A percentile compares a stretch with the other conserved stretches of the same genome.
These are phyloP conservation scores for Polyommatus icarus DNA, from an alignment of 2,888 invertebrate species.

Conservation along the genomic window DNA sequence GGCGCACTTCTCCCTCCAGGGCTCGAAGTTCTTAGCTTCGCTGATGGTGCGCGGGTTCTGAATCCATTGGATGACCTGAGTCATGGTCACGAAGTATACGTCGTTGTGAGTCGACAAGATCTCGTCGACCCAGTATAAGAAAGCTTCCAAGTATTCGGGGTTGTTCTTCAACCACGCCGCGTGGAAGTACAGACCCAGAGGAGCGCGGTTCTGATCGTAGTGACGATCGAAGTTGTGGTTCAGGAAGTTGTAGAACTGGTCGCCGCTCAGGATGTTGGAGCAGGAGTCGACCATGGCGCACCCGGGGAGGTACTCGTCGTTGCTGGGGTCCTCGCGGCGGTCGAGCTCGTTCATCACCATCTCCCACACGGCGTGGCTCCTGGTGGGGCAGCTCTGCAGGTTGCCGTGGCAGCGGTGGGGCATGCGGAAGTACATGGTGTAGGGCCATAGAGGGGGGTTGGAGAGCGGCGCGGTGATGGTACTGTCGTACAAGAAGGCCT, in stretches of 20 bases:
- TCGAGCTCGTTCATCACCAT: conserved; percentile 97
- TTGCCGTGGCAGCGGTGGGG: conserved; percentile 96
- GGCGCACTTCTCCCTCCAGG: conserved; percentile 96
- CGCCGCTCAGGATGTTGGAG: conserved; percentile 94
- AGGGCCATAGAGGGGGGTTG: conserved; percentile 97
- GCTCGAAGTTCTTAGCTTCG: conserved; percentile 94
- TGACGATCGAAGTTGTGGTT: conserved; percentile 96
- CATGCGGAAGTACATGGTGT: conserved; percentile 98
- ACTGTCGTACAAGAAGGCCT: conserved; percentile 96
- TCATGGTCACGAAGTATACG: conserved; percentile 97
- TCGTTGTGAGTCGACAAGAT: conserved; percentile 91
- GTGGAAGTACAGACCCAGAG: conserved; percentile 94
- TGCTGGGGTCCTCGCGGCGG: conserved; percentile 93
- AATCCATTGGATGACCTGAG: conserved; percentile 97
- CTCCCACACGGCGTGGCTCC: conserved; percentile 97
- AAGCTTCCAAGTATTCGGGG: conserved; percentile 94
- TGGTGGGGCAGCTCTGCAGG: conserved; percentile 93
- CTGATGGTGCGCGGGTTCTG: conserved; percentile 92
- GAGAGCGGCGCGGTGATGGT: conserved; percentile 95
- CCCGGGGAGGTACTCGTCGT: conserved; percentile 93
- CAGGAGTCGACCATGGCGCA: conserved; percentile 98
- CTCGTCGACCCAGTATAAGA: conserved; percentile 96
- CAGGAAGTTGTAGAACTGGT: conserved; percentile 96
- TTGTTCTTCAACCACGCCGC: conserved; percentile 96
- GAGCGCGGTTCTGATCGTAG: conserved; percentile 94